Percentiles rank a stretch among this genome's conserved stretches.
phyloP scores from a whole-genome alignment of 2,797 vertebrate species.

The Orestias chungarensis region DNA sequence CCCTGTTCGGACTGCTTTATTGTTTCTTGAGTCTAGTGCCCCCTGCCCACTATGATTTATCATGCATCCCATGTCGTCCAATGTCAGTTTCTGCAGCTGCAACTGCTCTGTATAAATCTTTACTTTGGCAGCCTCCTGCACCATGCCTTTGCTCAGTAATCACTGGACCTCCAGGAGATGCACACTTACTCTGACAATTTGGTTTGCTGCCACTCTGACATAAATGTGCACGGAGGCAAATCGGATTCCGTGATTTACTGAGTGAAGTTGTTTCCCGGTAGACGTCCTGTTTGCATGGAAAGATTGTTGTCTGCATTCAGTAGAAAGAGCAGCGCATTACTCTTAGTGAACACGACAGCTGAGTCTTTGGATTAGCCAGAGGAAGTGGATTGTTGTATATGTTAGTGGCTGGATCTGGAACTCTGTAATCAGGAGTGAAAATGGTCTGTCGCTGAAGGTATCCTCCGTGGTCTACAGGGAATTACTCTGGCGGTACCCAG shows the following conservation, averaged over 20 bases:
- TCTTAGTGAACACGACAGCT: slow-evolving; percentile 61
- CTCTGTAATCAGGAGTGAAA: slow-evolving; percentile 83
- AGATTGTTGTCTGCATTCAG: slow-evolving; percentile 61
- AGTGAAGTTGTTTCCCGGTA: slow-evolving; percentile 47
- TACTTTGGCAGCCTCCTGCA: slow-evolving; percentile 73
- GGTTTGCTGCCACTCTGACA: slow-evolving; percentile 51
- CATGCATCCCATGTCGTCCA: slow-evolving; percentile 75
- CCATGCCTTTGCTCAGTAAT: slow-evolving; percentile 69
- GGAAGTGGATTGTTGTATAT: slow-evolving; percentile 74
- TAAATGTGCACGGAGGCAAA: slow-evolving; percentile 44
- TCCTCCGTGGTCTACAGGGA: slow-evolving; percentile 74
- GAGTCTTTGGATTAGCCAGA: slow-evolving; percentile 63
- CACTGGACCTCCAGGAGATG: slow-evolving; percentile 65
- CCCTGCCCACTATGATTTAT: slow-evolving; percentile 81
- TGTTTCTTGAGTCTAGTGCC: slow-evolving; percentile 71
- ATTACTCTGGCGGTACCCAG: slow-evolving; percentile 81
- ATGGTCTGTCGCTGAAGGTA: slow-evolving; percentile 75
- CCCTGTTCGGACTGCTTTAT: slow-evolving; percentile 59
- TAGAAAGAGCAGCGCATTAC: slow-evolving; percentile 18
- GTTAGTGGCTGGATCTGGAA: slow-evolving; percentile 79
- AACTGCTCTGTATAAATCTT: slow-evolving; percentile 83
- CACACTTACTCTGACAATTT: slow-evolving; percentile 69
- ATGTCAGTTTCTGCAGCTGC: slow-evolving; percentile 81
- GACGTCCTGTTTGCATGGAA: slow-evolving; percentile 68
- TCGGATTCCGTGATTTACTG: slow-evolving; percentile 58